Percentiles rank a stretch among this genome's conserved stretches.
Conservation (phyloP, 2,888 invertebrate genomes). For the Imbricaverruca yamaguchii region DNA sequence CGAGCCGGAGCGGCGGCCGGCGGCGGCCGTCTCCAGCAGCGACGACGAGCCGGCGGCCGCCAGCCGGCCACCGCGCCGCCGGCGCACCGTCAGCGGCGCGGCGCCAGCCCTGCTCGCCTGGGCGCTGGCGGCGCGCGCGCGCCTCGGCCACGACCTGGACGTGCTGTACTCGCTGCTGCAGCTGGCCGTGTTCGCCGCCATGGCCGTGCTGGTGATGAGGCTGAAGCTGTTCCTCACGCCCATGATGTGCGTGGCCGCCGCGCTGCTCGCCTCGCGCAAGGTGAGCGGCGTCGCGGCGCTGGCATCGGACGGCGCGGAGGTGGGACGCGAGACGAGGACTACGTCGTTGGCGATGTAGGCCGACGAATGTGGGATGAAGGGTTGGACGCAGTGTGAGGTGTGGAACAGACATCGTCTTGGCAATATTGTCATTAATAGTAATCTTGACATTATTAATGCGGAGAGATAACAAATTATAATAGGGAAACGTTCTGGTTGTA, state of each 20-base stretch:
- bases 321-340: not conserved
- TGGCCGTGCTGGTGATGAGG: conserved; percentile 65
- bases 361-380: too few relatives aligned
- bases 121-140: conserved; percentile 5
- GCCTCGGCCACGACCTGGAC: conserved; percentile 45
- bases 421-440: too few relatives aligned
- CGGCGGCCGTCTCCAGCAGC: conserved; percentile 11
- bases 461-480: too few relatives aligned
- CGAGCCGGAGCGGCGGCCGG: not conserved
- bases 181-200: conserved; percentile 57
- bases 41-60: not conserved
- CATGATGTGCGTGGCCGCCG: conserved; percentile 64
- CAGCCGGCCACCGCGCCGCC: not conserved
- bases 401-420: too few relatives aligned
- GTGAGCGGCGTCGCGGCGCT: not conserved
- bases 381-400: too few relatives aligned
- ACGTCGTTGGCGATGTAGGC: too few relatives aligned
- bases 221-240: conserved; percentile 69
- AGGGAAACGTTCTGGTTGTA: too few relatives aligned
- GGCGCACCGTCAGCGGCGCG: not conserved
- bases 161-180: conserved; percentile 64
- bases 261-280: conserved; percentile 50
- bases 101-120: not conserved
- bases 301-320: not conserved
- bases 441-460: too few relatives aligned